phyloP scores from a whole-genome alignment of 2,888 invertebrate species.

The Kryphioiulus occultus region DNA sequence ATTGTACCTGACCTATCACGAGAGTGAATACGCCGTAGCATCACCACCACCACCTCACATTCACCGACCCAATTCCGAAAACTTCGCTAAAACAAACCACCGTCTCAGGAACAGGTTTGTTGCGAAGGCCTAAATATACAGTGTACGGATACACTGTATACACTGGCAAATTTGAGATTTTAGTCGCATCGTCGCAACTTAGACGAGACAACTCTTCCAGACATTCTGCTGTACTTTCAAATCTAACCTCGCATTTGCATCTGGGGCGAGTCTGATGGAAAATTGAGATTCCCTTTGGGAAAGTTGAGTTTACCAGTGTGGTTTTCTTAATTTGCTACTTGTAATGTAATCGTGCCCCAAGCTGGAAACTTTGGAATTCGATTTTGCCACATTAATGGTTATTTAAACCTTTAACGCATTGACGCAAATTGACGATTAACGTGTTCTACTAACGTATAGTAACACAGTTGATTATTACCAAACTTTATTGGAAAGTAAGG shows the following conservation, averaged over 20 bases:
- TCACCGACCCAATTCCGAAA: conserved; percentile 19
- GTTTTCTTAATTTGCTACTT: no score
- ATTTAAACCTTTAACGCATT: no score
- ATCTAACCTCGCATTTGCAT: background rate
- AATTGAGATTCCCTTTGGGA: background rate
- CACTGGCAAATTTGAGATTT: background rate
- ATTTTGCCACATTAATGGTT: no score
- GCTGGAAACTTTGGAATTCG: no score
- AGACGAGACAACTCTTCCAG: background rate
- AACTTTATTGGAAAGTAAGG: no score
- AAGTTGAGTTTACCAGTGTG: background rate
- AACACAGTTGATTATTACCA: no score
- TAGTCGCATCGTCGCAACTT: background rate
- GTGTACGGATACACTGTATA: no score
- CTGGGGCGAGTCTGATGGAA: background rate
- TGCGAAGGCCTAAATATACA: background rate
- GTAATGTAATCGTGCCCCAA: no score
- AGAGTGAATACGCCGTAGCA: background rate
- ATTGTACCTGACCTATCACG: conserved; percentile 32
- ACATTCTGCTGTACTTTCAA: background rate
- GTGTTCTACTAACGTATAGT: no score
- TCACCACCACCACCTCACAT: conserved; percentile 13
- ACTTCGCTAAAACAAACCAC: background rate
- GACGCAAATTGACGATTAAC: no score
- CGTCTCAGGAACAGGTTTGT: background rate